Evolutionary conservation across 2,113 vertebrate genomes (phyloP).

Genomic region (Alosa alosa): DNA sequence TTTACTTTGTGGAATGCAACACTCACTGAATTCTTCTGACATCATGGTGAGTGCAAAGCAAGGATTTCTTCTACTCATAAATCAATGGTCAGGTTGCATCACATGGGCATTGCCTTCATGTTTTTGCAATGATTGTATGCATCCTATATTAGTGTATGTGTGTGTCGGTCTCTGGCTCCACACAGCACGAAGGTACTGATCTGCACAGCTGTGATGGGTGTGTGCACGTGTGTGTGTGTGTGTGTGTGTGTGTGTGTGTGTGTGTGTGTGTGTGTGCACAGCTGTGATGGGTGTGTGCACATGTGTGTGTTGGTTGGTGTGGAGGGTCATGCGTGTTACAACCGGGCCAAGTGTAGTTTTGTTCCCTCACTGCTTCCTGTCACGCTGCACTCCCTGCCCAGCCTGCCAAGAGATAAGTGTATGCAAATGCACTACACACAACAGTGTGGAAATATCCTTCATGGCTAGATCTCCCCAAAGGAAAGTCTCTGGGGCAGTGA

Average conservation of each 20-base stretch:
- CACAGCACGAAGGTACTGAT: no score
- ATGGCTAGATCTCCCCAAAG: not conserved
- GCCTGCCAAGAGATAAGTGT: not conserved
- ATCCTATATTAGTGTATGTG: not conserved
- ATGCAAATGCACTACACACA: not conserved
- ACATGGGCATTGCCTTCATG: not conserved
- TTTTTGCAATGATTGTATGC: not conserved
- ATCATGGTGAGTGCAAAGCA: not conserved
- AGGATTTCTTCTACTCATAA: not conserved
- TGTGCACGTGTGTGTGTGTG: not conserved
- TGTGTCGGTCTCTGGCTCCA: not conserved
- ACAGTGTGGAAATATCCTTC: not conserved
- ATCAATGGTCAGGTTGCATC: not conserved
- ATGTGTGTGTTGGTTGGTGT: not conserved
- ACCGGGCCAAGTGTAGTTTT: not conserved
- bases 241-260: not conserved
- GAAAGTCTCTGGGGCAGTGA: not conserved
- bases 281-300: not conserved
- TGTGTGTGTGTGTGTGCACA: not conserved
- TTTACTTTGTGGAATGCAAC: not conserved
- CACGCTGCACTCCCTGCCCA: not conserved
- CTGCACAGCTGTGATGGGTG: not conserved
- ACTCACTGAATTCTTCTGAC: not conserved
- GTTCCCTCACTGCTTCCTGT: not conserved
- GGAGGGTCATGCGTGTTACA: not conserved